Conservation (phyloP, 2,888 invertebrate genomes). For the Agonopterix subpropinquella region DNA sequence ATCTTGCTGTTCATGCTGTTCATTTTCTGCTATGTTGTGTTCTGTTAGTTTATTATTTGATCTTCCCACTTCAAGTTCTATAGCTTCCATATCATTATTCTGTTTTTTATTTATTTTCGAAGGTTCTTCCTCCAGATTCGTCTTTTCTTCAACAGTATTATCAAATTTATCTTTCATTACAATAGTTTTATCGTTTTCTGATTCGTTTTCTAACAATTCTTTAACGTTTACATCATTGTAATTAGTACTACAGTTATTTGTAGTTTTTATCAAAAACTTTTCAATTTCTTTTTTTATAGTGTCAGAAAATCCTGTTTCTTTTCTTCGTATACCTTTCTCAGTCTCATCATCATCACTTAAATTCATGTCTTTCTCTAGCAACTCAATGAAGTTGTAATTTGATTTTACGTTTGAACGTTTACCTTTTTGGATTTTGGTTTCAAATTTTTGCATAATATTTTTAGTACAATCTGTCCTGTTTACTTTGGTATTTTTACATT, state of each 20-base stretch:
- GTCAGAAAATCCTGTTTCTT: slow-evolving; percentile 38
- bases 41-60: too few relatives aligned
- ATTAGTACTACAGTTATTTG: background rate
- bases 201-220: background rate
- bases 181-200: background rate
- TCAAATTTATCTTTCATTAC: background rate
- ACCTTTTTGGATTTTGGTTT: slow-evolving; percentile 8
- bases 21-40: too few relatives aligned
- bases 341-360: slow-evolving; percentile 27
- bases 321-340: background rate
- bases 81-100: too few relatives aligned
- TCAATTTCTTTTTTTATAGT: slow-evolving; percentile 45
- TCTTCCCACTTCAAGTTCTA: too few relatives aligned
- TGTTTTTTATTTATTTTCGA: too few relatives aligned
- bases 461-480: background rate
- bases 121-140: too few relatives aligned
- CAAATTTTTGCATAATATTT: background rate
- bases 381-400: slow-evolving; percentile 47
- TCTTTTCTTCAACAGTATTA: background rate
- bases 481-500: background rate
- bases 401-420: slow-evolving; percentile 15
- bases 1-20: too few relatives aligned
- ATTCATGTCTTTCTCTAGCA: slow-evolving; percentile 35
- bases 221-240: background rate
- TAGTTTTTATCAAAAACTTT: slow-evolving; percentile 33